Evolutionary conservation across 2,888 invertebrate genomes (phyloP).

Genomic region (Altica lythri): DNA sequence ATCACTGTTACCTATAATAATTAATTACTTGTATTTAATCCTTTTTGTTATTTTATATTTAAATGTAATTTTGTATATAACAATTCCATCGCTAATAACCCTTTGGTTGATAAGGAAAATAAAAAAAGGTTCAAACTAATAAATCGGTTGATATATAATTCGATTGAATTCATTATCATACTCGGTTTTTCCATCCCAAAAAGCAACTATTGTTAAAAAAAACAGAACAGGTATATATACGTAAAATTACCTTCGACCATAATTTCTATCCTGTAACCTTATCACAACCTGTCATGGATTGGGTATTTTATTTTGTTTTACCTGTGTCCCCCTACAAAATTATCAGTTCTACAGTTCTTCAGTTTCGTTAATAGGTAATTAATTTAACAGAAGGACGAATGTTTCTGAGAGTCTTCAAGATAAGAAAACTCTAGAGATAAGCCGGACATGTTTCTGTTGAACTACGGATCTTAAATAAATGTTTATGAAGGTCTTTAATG

Average conservation of each 20-base stretch:
- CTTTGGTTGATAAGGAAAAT: too few relatives aligned
- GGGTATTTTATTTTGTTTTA: constrained; percentile 34
- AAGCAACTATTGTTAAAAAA: not conserved
- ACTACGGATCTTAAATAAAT: constrained; percentile 36
- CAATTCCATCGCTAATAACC: too few relatives aligned
- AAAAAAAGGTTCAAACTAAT: too few relatives aligned
- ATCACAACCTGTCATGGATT: constrained; percentile 27
- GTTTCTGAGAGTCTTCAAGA: constrained; percentile 39
- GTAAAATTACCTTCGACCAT: constrained; percentile 24
- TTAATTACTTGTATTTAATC: too few relatives aligned
- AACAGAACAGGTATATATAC: constrained; percentile 17
- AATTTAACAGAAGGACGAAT: constrained; percentile 43
- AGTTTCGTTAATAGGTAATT: constrained; percentile 42
- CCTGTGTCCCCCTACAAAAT: constrained; percentile 37
- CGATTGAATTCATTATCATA: too few relatives aligned
- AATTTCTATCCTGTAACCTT: constrained; percentile 23
- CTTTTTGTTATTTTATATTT: too few relatives aligned
- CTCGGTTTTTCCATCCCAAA: too few relatives aligned
- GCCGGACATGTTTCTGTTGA: constrained; percentile 35
- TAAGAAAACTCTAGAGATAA: constrained; percentile 37
- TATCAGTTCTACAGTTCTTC: constrained; percentile 35
- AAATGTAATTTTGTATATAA: too few relatives aligned
- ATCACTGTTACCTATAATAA: too few relatives aligned
- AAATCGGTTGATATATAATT: too few relatives aligned
- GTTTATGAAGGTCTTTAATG: constrained; percentile 35